Evolutionary conservation across 2,113 vertebrate genomes (phyloP).

Genomic region (Galbula dea): DNA sequence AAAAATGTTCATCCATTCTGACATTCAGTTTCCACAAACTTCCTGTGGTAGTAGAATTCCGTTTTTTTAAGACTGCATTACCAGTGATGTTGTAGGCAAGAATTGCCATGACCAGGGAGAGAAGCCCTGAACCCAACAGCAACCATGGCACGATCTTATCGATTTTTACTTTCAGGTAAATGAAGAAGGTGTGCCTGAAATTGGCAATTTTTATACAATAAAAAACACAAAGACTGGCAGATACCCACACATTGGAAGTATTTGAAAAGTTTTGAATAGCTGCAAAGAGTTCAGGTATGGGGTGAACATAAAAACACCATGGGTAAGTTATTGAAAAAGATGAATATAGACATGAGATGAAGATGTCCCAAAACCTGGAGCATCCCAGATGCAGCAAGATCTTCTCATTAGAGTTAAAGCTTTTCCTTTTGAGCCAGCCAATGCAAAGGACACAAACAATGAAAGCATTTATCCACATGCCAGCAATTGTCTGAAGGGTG

Average conservation of each 20-base stretch:
- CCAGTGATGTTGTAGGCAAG: accelerated
- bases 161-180: not conserved
- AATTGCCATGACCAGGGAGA: accelerated
- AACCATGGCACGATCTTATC: not conserved
- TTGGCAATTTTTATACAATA: conserved; percentile 35
- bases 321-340: not conserved
- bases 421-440: not conserved
- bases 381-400: not conserved
- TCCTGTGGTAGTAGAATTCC: accelerated
- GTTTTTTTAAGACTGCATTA: accelerated
- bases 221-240: not conserved
- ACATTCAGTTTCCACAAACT: accelerated
- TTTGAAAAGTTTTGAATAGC: not conserved
- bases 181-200: not conserved
- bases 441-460: not conserved
- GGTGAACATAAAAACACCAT: accelerated
- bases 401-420: conserved; percentile 4
- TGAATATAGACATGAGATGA: not conserved
- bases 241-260: not conserved
- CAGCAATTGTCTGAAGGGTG: not conserved
- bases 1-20: not conserved
- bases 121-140: not conserved
- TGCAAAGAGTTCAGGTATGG: not conserved
- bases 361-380: not conserved
- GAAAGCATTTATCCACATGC: not conserved